Evolutionary conservation across 2,888 invertebrate genomes (phyloP).

Genomic region (Melinaea menophilus): DNA sequence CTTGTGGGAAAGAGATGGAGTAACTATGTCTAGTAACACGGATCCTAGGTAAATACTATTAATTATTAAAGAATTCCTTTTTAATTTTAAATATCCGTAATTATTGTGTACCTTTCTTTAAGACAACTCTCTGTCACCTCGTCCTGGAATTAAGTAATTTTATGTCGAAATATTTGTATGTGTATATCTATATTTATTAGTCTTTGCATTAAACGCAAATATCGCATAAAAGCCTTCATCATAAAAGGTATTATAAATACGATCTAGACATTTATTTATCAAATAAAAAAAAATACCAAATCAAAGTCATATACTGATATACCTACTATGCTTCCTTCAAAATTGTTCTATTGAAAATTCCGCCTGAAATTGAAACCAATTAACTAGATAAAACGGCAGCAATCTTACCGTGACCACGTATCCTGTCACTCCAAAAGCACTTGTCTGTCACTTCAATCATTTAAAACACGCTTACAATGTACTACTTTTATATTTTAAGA

Average conservation of each 20-base stretch:
- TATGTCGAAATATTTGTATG: no score
- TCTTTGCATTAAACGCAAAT: no score
- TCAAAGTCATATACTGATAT: no score
- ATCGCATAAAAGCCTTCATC: no score
- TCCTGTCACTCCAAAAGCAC: slow-evolving; percentile 7
- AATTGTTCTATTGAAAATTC: not conserved
- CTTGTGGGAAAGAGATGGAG: slow-evolving; percentile 68
- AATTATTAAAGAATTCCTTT: not conserved
- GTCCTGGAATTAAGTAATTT: no score
- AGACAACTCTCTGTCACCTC: no score
- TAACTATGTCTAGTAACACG: slow-evolving; percentile 60
- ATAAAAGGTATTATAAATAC: no score
- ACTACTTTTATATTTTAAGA: not conserved
- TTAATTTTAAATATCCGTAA: not conserved
- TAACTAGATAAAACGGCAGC: not conserved
- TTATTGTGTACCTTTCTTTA: no score
- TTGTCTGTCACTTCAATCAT: slow-evolving; percentile 10
- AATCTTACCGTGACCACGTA: not conserved
- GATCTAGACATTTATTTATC: no score
- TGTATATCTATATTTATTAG: no score
- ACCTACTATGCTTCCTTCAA: not conserved
- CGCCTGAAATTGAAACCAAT: slow-evolving; percentile 1
- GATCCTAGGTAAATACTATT: slow-evolving; percentile 58
- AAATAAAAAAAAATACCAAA: no score
- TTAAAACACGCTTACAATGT: not conserved